A percentile compares a stretch with the other conserved stretches of the same genome.
Evolutionary conservation across 2,113 vertebrate genomes (phyloP).

Genomic region (Sminthopsis crassicaudata): DNA sequence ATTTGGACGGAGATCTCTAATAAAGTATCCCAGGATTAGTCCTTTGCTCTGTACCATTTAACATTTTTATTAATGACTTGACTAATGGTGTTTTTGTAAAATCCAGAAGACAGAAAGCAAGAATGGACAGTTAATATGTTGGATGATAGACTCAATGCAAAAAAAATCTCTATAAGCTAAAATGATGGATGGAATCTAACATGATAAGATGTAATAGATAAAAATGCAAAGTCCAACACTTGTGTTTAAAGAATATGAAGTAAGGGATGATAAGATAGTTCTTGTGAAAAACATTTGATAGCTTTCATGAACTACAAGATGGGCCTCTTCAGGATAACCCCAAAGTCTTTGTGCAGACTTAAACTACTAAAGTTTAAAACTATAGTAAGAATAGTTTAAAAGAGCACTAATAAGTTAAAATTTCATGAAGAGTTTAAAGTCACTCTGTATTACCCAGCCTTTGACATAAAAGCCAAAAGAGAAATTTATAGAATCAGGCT

Average conservation of each 20-base stretch:
- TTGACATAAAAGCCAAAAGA: neutral
- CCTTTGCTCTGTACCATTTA: neutral
- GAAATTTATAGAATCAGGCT: neutral
- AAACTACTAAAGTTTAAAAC: neutral
- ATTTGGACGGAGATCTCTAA: neutral
- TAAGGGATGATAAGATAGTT: neutral
- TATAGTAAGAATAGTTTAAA: neutral
- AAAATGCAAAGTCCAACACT: neutral
- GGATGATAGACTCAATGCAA: neutral
- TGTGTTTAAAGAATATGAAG: neutral
- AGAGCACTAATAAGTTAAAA: neutral
- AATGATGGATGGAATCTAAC: neutral
- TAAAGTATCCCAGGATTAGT: neutral
- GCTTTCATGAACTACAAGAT: neutral
- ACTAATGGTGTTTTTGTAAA: neutral
- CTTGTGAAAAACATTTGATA: neutral
- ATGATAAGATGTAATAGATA: neutral
- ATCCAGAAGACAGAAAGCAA: neutral
- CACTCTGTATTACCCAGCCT: neutral
- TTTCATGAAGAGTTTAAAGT: neutral
- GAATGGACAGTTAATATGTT: neutral
- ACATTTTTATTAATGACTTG: neutral
- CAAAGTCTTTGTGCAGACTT: neutral
- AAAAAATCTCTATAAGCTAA: neutral
- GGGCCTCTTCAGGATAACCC: neutral